Conservation (phyloP, 2,888 invertebrate genomes). For the Graphium colonna region DNA sequence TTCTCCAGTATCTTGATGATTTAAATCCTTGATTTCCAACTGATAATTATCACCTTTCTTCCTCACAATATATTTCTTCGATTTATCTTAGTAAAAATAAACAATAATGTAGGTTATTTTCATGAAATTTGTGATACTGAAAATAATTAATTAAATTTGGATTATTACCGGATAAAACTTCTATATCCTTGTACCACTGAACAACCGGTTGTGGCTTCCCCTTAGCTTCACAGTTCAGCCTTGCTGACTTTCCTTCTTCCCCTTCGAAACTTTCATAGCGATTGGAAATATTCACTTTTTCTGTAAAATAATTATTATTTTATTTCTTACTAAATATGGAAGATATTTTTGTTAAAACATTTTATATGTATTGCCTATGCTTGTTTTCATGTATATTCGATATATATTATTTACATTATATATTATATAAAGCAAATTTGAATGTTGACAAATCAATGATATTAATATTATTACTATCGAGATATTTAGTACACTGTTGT, state of each 20-base stretch:
- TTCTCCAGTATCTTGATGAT: conserved; percentile 56
- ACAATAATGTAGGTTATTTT: neutral
- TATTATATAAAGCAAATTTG: too few relatives aligned
- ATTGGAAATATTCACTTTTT: conserved; percentile 51
- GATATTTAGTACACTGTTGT: too few relatives aligned
- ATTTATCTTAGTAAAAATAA: conserved; percentile 35
- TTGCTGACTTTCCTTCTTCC: conserved; percentile 54
- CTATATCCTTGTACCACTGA: conserved; percentile 60
- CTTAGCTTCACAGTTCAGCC: conserved; percentile 55
- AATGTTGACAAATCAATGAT: neutral
- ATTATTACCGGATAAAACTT: conserved; percentile 42
- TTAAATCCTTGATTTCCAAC: conserved; percentile 59
- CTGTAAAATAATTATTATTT: conserved; percentile 39
- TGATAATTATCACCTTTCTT: conserved; percentile 42
- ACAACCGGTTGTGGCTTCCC: conserved; percentile 59
- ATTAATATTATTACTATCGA: neutral
- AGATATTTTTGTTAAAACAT: too few relatives aligned
- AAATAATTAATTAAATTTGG: too few relatives aligned
- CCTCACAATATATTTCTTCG: conserved; percentile 49
- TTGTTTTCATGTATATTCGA: too few relatives aligned
- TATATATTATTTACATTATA: too few relatives aligned
- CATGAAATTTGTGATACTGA: neutral
- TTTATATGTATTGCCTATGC: too few relatives aligned
- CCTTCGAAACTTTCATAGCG: conserved; percentile 45
- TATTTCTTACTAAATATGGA: conserved; percentile 1